These are phyloP conservation scores for Hydropsyche tenuis DNA, from an alignment of 1,140 invertebrate species.

Conservation along the genomic window DNA sequence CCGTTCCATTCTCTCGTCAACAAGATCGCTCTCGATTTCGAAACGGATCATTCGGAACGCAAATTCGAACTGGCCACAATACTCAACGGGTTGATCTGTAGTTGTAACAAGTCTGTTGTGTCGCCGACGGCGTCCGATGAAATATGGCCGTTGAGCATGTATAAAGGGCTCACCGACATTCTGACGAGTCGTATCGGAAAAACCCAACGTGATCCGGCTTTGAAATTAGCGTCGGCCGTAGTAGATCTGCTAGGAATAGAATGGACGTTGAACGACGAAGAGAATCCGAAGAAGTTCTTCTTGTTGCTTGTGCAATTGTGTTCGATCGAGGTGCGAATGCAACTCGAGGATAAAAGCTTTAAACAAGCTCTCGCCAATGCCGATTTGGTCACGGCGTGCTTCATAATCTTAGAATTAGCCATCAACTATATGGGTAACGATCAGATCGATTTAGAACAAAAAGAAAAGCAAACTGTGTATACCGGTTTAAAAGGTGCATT, in stretches of 20 bases:
- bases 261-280: constrained; percentile 80
- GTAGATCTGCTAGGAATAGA: constrained; percentile 84
- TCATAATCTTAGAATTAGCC: constrained; percentile 81
- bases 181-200: constrained; percentile 86
- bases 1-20: constrained; percentile 83
- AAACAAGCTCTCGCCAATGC: constrained; percentile 78
- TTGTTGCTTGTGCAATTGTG: constrained; percentile 83
- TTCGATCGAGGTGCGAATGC: constrained; percentile 92
- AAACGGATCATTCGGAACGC: constrained; percentile 82
- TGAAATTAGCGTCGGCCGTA: constrained; percentile 81
- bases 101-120: constrained; percentile 71
- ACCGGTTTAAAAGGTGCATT: constrained; percentile 91
- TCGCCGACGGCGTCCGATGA: constrained; percentile 67
- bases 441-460: constrained; percentile 82
- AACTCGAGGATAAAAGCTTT: constrained; percentile 83
- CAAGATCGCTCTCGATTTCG: constrained; percentile 84
- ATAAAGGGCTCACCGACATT: constrained; percentile 81
- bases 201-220: constrained; percentile 84
- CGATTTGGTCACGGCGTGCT: constrained; percentile 82
- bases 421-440: constrained; percentile 83
- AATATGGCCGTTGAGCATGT: constrained; percentile 79
- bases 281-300: constrained; percentile 83
- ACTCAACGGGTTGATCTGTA: constrained; percentile 75
- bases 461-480: constrained; percentile 88
- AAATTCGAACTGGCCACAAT: constrained; percentile 87